A percentile compares a stretch with the other conserved stretches of the same genome.
Conservation (phyloP, 2,888 invertebrate species). For the Synanthedon formicaeformis region DNA sequence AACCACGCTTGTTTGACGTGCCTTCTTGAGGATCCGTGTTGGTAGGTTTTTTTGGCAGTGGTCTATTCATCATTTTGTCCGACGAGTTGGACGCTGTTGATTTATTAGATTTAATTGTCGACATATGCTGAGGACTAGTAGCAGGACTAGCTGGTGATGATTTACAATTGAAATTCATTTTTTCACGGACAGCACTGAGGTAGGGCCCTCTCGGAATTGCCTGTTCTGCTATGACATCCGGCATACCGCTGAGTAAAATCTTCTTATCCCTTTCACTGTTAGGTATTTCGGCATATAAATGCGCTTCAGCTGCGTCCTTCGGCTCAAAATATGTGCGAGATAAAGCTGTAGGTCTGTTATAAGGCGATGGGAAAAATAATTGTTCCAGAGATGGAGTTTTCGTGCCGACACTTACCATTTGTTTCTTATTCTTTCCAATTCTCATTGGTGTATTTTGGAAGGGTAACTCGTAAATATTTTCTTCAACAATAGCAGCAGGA, state of each 20-base stretch:
- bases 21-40: constrained; percentile 45
- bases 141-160: constrained; percentile 15
- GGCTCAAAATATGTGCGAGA: constrained; percentile 66
- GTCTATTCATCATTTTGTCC: constrained; percentile 74
- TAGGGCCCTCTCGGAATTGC: constrained; percentile 69
- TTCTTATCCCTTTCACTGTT: constrained; percentile 52
- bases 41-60: constrained; percentile 75
- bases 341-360: constrained; percentile 49
- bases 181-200: constrained; percentile 72
- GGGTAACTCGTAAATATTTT: constrained; percentile 75
- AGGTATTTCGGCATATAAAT: constrained; percentile 74
- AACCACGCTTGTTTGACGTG: constrained; percentile 40
- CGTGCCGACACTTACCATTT: constrained; percentile 69
- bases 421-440: constrained; percentile 48
- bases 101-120: constrained; percentile 36
- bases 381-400: constrained; percentile 71
- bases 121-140: constrained; percentile 23
- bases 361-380: constrained; percentile 60
- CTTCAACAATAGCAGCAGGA: constrained; percentile 28
- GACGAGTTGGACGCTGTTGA: constrained; percentile 50
- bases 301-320: constrained; percentile 59
- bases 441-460: constrained; percentile 52
- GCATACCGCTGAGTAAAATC: constrained; percentile 38
- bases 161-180: constrained; percentile 38
- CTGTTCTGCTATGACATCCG: constrained; percentile 55